Conservation (phyloP, 1,140 invertebrate species). For the Drosophila guanche region DNA sequence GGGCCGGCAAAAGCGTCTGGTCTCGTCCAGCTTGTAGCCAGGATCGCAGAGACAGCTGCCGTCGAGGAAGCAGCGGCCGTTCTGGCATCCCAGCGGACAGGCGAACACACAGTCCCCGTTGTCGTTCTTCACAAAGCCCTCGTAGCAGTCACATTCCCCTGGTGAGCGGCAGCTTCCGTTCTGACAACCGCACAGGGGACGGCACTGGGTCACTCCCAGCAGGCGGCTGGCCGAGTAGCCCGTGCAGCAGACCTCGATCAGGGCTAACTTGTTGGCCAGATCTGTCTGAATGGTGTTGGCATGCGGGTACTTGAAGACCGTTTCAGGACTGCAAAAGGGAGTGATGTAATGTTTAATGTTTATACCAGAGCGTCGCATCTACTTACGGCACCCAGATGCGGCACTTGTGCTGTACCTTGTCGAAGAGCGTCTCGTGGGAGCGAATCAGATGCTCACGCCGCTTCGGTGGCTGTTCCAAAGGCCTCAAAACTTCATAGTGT, state of each 20-base stretch:
- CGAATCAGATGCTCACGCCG: constrained; percentile 53
- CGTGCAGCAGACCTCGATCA: constrained; percentile 84
- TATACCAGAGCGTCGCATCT: not conserved
- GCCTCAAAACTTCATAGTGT: constrained; percentile 18
- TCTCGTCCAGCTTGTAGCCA: constrained; percentile 86
- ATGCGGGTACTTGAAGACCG: constrained; percentile 50
- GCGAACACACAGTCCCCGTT: constrained; percentile 77
- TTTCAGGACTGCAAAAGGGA: constrained; percentile 37
- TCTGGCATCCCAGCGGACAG: constrained; percentile 77
- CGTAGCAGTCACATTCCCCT: constrained; percentile 85
- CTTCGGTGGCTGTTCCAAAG: constrained; percentile 3
- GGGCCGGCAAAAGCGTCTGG: constrained; percentile 83
- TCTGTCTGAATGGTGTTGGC: constrained; percentile 56
- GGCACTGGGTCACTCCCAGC: constrained; percentile 81
- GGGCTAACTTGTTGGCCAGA: constrained; percentile 41
- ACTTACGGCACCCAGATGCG: constrained; percentile 78
- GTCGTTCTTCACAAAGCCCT: constrained; percentile 85
- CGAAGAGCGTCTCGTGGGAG: constrained; percentile 39
- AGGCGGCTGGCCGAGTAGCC: constrained; percentile 85
- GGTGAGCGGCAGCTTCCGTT: constrained; percentile 86
- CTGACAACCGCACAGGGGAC: constrained; percentile 85
- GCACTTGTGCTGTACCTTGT: constrained; percentile 53
- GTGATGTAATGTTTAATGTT: no score
- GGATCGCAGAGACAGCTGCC: constrained; percentile 86
- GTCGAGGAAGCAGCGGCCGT: constrained; percentile 84